Percentiles rank a stretch among this genome's conserved stretches.
These are phyloP conservation scores for Zaprionus africanus DNA, from an alignment of 1,140 invertebrate species.

Conservation along the genomic window DNA sequence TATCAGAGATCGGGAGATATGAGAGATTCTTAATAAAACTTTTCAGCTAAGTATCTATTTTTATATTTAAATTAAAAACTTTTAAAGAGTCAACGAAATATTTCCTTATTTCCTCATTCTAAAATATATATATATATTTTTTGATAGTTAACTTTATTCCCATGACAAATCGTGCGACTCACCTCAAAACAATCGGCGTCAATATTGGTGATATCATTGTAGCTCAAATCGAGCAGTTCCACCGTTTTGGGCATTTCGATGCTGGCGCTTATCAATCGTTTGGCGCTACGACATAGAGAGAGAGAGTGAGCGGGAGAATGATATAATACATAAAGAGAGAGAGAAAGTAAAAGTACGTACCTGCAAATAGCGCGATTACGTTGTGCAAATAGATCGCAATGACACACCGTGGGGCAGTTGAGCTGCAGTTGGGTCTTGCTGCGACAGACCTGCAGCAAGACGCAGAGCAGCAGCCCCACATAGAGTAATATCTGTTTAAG, in stretches of 20 bases:
- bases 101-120: not conserved
- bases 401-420: slow-evolving; percentile 72
- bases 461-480: slow-evolving; percentile 71
- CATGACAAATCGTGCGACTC: slow-evolving; percentile 26
- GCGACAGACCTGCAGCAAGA: slow-evolving; percentile 66
- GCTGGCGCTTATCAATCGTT: slow-evolving; percentile 76
- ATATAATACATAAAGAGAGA: not conserved
- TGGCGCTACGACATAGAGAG: slow-evolving; percentile 52
- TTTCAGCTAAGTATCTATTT: too few relatives aligned
- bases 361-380: slow-evolving; percentile 81
- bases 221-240: slow-evolving; percentile 77
- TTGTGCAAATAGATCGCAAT: slow-evolving; percentile 67
- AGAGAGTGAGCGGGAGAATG: slow-evolving; percentile 8
- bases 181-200: slow-evolving; percentile 77
- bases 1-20: too few relatives aligned
- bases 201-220: slow-evolving; percentile 81
- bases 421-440: slow-evolving; percentile 65
- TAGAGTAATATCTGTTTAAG: slow-evolving; percentile 73
- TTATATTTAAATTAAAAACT: too few relatives aligned
- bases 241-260: slow-evolving; percentile 72
- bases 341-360: slow-evolving; percentile 49
- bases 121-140: not conserved
- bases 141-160: not conserved
- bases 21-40: too few relatives aligned
- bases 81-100: not conserved